These are phyloP conservation scores for Lepus americanus DNA, from an alignment of 2,113 vertebrate species.

Conservation along the genomic window DNA sequence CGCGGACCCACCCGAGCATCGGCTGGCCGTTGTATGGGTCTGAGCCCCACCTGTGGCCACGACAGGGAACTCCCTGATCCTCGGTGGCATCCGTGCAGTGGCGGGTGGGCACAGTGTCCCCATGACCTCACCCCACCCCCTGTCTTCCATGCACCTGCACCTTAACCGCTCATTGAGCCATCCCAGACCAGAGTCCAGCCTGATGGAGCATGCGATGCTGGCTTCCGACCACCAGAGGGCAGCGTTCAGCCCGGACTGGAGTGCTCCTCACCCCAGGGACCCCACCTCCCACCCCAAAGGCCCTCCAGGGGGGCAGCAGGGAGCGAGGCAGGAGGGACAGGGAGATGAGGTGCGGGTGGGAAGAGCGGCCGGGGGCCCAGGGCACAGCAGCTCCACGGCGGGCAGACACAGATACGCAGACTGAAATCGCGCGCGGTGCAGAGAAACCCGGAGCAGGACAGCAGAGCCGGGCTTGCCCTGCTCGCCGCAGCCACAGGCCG, in stretches of 20 bases:
- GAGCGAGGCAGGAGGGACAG: background rate
- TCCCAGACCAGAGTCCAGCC: background rate
- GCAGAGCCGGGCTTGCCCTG: background rate
- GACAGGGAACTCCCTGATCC: background rate
- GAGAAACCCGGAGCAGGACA: background rate
- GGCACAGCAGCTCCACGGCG: background rate
- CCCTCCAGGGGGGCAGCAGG: background rate
- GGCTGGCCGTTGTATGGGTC: rapidly evolving
- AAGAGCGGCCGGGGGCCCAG: background rate
- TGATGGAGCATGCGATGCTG: background rate
- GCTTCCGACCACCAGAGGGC: slow-evolving; percentile 57
- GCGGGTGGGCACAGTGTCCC: background rate
- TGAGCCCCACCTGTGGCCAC: too few species aligned
- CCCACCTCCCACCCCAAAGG: background rate
- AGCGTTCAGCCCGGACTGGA: background rate
- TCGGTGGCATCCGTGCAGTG: background rate
- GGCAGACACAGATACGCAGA: background rate
- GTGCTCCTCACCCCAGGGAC: too few species aligned
- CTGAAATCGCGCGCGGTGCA: background rate
- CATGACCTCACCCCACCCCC: rapidly evolving
- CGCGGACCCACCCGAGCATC: rapidly evolving
- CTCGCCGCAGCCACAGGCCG: too few species aligned
- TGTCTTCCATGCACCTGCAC: background rate
- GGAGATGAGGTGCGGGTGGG: too few species aligned
- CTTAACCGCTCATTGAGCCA: background rate